Evolutionary conservation across 2,888 invertebrate species (phyloP).

Genomic region (Epistrophe grossulariae): DNA sequence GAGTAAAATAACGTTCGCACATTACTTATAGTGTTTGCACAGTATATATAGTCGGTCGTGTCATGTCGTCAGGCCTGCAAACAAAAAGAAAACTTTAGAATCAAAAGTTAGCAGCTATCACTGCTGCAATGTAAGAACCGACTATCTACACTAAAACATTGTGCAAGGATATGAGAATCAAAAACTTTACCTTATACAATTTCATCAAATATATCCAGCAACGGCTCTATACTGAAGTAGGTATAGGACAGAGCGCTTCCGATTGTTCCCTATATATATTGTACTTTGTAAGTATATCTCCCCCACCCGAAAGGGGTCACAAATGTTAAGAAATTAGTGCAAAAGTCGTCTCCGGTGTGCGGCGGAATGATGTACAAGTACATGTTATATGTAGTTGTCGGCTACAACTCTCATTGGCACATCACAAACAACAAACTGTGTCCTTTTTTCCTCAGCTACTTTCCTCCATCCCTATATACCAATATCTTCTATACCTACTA

Average conservation of each 20-base stretch:
- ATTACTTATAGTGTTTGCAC: conserved; percentile 29
- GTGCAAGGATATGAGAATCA: conserved; percentile 25
- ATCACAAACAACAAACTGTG: conserved; percentile 57
- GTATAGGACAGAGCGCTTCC: background rate
- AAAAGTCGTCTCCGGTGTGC: conserved; percentile 42
- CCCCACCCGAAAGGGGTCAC: conserved; percentile 21
- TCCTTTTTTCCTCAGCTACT: conserved; percentile 6
- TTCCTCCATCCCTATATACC: background rate
- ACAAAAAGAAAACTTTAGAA: conserved; percentile 30
- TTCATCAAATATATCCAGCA: background rate
- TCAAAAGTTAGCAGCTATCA: conserved; percentile 26
- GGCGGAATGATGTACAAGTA: conserved; percentile 19
- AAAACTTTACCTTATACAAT: conserved; percentile 17
- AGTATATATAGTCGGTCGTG: background rate
- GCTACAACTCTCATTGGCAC: conserved; percentile 62
- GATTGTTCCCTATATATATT: background rate
- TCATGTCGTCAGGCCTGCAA: conserved; percentile 3
- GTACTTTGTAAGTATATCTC: background rate
- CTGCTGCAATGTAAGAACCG: conserved; percentile 27
- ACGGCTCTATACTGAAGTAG: background rate
- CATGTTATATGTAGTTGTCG: conserved; percentile 29
- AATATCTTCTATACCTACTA: no score
- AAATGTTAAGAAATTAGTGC: conserved; percentile 59
- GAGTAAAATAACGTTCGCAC: conserved; percentile 21
- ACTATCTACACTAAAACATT: conserved; percentile 21